Base-by-base conservation (phyloP, 2,888 invertebrate genomes). In the Alentia gelatinosa region DNA sequence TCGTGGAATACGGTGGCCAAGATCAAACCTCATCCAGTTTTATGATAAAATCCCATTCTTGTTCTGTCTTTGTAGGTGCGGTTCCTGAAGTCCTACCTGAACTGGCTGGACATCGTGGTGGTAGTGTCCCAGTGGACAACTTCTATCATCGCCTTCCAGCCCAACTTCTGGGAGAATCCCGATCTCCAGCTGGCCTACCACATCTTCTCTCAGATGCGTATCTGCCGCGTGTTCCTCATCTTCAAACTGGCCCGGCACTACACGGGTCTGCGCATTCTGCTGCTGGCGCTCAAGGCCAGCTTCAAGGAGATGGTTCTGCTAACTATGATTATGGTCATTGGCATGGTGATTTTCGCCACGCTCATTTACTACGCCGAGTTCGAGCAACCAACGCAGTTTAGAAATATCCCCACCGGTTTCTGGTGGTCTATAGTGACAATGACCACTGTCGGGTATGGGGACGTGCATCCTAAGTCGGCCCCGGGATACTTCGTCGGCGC, bases 351-450 rank as follows among this genome's bases (percentile, higher is more conserved):
- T 0, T 91, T 91, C 89, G 86, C 91, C 33, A 91, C 91, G 19
- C 89, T 91, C 42, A 91, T 91, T 33, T 91, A 56, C 37, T 91
- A 91, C 40, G 91, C 91, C n/a, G 91, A 91, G 56, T 89, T 89
- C 75, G 74, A 88, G 5, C 40, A 75, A 63, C 42, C 50, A 23
- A 40, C 33, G 5, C 88, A 88, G 33, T 91, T 91, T 33, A 15
- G 4, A 7, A 50, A 91, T 39, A 91, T 91, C 37, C 91, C 91
- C 19, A 89, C 89, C 30, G 91, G 91, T 4, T 91, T 91, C 56
- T 91, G 91, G 91, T 91, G 91, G 91, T 86, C 91, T 19, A 91
- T 91, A n/a, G 91, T 91, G 30, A 91, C 91, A 7, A 91, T 91
- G 91, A 91, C 91, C 33, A 91, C 91, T 15, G 91, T 91, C 9